Evolutionary conservation across 1,140 invertebrate species (phyloP), one percentile per base, ranked within the genome.

Genomic region (Listronotus oregonensis): DNA sequence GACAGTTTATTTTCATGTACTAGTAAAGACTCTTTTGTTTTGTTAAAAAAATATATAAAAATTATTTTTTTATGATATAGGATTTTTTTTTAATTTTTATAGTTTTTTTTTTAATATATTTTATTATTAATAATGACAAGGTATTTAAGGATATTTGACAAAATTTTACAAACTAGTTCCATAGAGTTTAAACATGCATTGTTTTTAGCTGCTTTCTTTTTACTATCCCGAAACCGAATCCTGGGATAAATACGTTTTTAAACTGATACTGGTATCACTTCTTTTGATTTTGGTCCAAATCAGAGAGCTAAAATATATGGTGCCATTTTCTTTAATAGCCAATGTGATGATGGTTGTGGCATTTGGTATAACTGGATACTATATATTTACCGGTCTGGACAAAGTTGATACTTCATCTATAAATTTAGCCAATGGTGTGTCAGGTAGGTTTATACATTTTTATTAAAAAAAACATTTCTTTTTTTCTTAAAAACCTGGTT

Each of bases 241-340:
- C 27, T 64, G 67, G 62, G 39, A 51, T 11, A n/a, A 37, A 49
- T 69, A 54, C 12, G 69, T 81, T 0, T 88, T 85, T 73, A 88
- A 88, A 60, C 72, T 85, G 0, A 69, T 87, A 2, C 73, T 87
- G 3, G 75, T 87, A 4, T 76, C 87, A 0, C 85, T 85, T 1
- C 70, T 89, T 4, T 72, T 89, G 0, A 71, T 87, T 0, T 80
- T 87, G 27, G 85, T 85, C 18, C 86, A 89, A 71, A 86, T 92
- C 39, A 74, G 90, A 37, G 84, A 88, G 70, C 79, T 92, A 0
- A 91, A 89, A 69, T 88, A 85, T 72, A 75, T 92, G 70, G 89
- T 91, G 6, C 90, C 90, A 0, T 90, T 92, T 73, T 92, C 90
- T 0, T 82, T 86, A 1, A 74, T 89, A 21, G 90, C 90, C n/a